Evolutionary conservation across 2,888 invertebrate genomes (phyloP).

Genomic region (Tiliacea citrago): DNA sequence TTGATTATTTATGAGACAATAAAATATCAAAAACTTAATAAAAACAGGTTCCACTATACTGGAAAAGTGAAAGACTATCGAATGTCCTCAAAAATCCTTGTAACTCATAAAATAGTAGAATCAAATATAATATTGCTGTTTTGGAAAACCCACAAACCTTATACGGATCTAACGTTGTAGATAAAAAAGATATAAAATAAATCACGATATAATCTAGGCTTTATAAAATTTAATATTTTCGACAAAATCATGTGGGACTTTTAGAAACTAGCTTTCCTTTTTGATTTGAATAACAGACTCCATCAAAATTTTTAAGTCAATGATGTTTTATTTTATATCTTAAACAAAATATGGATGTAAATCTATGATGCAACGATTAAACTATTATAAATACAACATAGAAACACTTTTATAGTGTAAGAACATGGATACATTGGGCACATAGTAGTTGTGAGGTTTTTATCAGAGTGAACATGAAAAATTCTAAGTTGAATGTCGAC

Average conservation of each 20-base stretch:
- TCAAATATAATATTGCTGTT: conserved; percentile 27
- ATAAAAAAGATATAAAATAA: conserved; percentile 31
- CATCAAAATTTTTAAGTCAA: not conserved
- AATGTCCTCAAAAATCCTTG: conserved; percentile 34
- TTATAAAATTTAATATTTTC: conserved; percentile 16
- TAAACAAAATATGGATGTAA: conserved; percentile 8
- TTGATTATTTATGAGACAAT: conserved; percentile 72
- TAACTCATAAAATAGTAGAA: conserved; percentile 26
- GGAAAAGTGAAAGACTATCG: conserved; percentile 46
- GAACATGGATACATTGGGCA: not conserved
- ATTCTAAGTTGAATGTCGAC: conserved; percentile 53
- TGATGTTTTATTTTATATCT: not conserved
- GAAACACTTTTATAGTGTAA: not conserved
- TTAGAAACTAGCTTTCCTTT: conserved; percentile 42
- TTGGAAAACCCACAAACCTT: conserved; percentile 38
- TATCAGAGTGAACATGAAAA: conserved; percentile 13
- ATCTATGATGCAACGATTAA: not conserved
- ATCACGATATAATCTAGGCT: conserved; percentile 16
- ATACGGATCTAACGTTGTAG: conserved; percentile 35
- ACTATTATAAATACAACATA: not conserved
- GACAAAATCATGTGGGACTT: conserved; percentile 22
- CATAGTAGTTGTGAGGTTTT: conserved; percentile 19
- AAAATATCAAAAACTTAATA: conserved; percentile 60
- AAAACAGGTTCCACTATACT: conserved; percentile 44
- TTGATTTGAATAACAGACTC: conserved; percentile 22